phyloP scores from a whole-genome alignment of 2,888 invertebrate species.

The Cryptosula pallasiana region DNA sequence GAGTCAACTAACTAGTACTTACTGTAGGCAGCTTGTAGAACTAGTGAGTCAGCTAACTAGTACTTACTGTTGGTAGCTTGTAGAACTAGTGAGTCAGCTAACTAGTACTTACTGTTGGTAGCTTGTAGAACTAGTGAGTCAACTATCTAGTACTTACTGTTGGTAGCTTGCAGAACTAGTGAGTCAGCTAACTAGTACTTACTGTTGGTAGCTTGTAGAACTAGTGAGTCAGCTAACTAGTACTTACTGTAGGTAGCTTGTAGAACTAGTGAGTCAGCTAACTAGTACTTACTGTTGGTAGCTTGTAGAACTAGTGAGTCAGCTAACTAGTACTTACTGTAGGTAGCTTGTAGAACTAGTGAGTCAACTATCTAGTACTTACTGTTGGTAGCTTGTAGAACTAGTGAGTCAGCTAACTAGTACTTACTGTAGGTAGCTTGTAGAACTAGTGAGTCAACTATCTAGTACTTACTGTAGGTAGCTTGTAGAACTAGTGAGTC shows the following conservation, averaged over 20 bases:
- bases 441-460: conserved; percentile 25
- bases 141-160: no score
- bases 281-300: background rate
- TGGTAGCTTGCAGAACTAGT: background rate
- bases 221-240: no score
- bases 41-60: conserved; percentile 21
- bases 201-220: background rate
- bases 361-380: background rate
- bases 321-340: no score
- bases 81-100: background rate
- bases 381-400: background rate
- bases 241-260: background rate
- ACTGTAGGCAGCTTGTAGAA: conserved; percentile 70
- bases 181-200: background rate
- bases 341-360: background rate
- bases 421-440: background rate
- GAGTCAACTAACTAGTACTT: conserved; percentile 33
- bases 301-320: background rate
- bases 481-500: background rate
- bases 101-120: conserved; percentile 63
- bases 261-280: background rate
- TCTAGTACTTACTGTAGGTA: background rate
- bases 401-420: no score
- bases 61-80: conserved; percentile 7
- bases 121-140: no score